phyloP scores from a whole-genome alignment of 1,140 invertebrate genomes.

The Laodelphax striatellus region DNA sequence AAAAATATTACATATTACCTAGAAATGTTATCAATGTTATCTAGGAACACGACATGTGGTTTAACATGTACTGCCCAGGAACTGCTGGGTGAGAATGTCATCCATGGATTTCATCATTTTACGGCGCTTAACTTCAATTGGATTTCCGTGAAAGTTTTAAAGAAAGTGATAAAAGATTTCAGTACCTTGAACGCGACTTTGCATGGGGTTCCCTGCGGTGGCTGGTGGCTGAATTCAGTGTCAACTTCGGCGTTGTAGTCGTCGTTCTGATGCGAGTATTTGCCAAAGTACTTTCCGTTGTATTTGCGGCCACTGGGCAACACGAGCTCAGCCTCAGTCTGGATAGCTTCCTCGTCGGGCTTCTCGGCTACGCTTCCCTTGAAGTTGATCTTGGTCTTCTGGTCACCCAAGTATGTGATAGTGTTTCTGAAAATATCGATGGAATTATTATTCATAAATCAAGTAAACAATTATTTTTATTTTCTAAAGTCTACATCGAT shows the following conservation, averaged over 20 bases:
- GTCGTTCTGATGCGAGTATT: not conserved
- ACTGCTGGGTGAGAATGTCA: no score
- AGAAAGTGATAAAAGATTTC: no score
- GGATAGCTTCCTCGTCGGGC: not conserved
- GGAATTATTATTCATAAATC: no score
- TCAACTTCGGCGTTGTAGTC: not conserved
- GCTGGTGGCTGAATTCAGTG: not conserved
- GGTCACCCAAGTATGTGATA: slow-evolving; percentile 40
- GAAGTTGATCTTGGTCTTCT: slow-evolving; percentile 31
- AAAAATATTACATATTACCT: no score
- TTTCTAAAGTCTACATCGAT: no score
- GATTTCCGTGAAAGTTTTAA: no score
- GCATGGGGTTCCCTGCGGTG: not conserved
- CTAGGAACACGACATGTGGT: no score
- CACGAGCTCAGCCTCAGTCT: slow-evolving; percentile 3
- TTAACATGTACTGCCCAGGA: no score
- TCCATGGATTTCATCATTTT: no score
- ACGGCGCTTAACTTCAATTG: no score
- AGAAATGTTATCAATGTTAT: no score
- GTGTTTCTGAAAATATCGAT: slow-evolving; percentile 33
- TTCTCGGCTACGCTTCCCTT: slow-evolving; percentile 11
- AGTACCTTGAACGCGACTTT: not conserved
- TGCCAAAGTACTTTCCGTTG: not conserved
- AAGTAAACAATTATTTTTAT: no score
- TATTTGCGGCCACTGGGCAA: slow-evolving; percentile 8